A percentile compares a stretch with the other conserved stretches of the same genome.
phyloP scores from a whole-genome alignment of 2,888 invertebrate species.

The Lepidocyrtinus sp. region DNA sequence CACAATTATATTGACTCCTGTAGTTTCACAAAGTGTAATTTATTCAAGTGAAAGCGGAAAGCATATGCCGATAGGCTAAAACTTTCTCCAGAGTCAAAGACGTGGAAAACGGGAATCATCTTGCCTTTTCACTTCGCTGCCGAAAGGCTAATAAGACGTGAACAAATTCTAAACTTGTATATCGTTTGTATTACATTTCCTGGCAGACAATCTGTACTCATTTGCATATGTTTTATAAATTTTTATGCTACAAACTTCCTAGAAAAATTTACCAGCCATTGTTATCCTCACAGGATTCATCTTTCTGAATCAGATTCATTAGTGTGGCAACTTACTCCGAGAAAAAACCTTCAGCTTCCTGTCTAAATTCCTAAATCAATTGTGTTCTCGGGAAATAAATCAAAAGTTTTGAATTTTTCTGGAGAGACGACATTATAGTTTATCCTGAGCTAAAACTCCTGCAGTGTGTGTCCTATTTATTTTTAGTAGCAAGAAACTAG shows the following conservation, averaged over 20 bases:
- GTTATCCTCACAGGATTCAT: not conserved
- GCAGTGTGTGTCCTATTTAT: not conserved
- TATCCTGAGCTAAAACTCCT: not conserved
- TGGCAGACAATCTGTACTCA: not conserved
- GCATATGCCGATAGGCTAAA: too few relatives aligned
- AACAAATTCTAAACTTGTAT: conserved; percentile 9
- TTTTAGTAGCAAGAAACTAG: not conserved
- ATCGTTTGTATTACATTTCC: conserved; percentile 13
- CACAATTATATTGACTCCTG: not conserved
- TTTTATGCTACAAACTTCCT: not conserved
- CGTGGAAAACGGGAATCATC: too few relatives aligned
- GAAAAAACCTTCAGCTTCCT: too few relatives aligned
- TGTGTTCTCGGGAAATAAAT: not conserved
- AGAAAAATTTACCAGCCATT: not conserved
- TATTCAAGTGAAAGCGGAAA: not conserved
- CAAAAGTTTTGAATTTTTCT: not conserved
- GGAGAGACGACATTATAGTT: not conserved
- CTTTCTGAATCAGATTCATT: conserved; percentile 16
- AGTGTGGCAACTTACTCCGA: not conserved
- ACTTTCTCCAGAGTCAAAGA: too few relatives aligned
- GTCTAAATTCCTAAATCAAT: not conserved
- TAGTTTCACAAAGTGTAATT: not conserved
- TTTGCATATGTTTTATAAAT: not conserved
- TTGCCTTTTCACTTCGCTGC: too few relatives aligned
- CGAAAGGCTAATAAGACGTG: conserved; percentile 11